These are phyloP conservation scores for Chaetodon trifascialis DNA, from an alignment of 2,113 vertebrate species.

Conservation along the genomic window DNA sequence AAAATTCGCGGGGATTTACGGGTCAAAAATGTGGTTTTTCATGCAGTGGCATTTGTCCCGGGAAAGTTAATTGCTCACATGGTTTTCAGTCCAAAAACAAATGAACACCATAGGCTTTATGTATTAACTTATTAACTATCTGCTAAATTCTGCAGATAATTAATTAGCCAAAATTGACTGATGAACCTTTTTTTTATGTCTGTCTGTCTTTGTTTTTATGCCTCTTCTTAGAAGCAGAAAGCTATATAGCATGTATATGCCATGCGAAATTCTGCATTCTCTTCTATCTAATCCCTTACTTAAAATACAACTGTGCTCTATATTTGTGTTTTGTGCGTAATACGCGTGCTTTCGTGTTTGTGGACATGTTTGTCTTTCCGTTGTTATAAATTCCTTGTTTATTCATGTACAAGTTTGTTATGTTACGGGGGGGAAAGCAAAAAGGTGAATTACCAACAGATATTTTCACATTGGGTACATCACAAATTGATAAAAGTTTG, in stretches of 20 bases:
- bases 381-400: conserved; percentile 3
- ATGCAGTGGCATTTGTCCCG: no score
- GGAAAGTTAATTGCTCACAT: neutral
- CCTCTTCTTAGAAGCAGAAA: conserved; percentile 16
- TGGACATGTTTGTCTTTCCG: conserved; percentile 29
- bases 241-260: neutral
- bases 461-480: neutral
- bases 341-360: conserved; percentile 31
- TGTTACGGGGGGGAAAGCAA: neutral
- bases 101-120: neutral
- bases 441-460: conserved; percentile 32
- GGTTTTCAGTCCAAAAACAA: conserved; percentile 4
- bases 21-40: no score
- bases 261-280: neutral
- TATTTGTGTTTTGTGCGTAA: conserved; percentile 31
- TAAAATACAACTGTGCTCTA: conserved; percentile 34
- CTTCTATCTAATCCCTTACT: neutral
- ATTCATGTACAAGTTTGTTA: neutral
- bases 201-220: conserved; percentile 8
- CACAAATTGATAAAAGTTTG: neutral
- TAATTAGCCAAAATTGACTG: neutral
- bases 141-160: neutral
- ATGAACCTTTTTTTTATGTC: neutral
- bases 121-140: neutral
- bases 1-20: no score